Base-by-base conservation (phyloP, 2,888 invertebrate genomes). In the Atrina japonica region DNA sequence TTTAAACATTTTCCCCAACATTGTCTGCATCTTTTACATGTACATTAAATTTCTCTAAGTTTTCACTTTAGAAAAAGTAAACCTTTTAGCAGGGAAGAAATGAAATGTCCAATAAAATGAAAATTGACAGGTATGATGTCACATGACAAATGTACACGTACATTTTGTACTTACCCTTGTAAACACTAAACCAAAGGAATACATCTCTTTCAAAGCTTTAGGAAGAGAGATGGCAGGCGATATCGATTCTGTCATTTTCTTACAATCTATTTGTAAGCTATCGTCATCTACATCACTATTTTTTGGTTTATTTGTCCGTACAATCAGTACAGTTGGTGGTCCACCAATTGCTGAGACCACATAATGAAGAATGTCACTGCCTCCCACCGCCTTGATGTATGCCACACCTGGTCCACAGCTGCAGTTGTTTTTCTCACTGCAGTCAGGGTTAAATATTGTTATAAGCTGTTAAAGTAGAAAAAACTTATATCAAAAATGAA, bases 141-240 rank as follows among this genome's bases (percentile, higher is more conserved):
- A 41, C 41, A 41, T 41, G 9, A 41, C 5, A 47, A n/a, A 47
- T 47, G 47, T 35, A 35, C 35, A 35, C 35, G 11, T 35, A 35
- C 35, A 35, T 7, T n/a, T 61, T 25, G 29, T 21, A 68, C 72
- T 71, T 89, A 94, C 94, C 92, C 93, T 93, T 83, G 93, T 93
- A 75, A 95, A 90, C 18, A 93, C 91, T 61, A 93, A 88, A 41
- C 93, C 93, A 90, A 93, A 94, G 41, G 92, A 92, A 80, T 94
- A 94, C 2, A 80, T 74, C 0, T 93, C 92, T 63, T 85, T 75
- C n/a, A 56, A 2, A 7, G 25, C 47, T 41, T 3, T 55, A 9
- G 25, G 53, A 43, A 77, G 30, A 41, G n/a, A 75, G 9, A 81
- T 77, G 7, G 81, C 74, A 14, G 68, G 41, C 45, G 61, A 58